These are phyloP conservation scores for Sarcophaga carnaria DNA, from an alignment of 2,888 invertebrate genomes.

Conservation along the genomic window DNA sequence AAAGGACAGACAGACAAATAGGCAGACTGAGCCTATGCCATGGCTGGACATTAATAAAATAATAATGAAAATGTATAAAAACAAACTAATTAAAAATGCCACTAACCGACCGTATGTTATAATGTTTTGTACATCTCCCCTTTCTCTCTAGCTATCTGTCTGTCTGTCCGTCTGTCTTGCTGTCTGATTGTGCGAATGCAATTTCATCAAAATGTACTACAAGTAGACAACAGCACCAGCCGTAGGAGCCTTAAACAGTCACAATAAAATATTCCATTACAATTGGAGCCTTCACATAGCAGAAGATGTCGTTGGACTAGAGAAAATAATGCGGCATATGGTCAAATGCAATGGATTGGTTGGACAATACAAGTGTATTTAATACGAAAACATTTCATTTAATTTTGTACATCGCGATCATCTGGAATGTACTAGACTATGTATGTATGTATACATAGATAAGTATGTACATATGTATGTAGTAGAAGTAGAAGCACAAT, in stretches of 20 bases:
- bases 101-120: constrained; percentile 64
- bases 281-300: constrained; percentile 30
- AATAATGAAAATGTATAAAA: constrained; percentile 62
- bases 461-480: constrained; percentile 29
- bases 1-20: constrained; percentile 43
- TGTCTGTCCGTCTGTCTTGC: background rate
- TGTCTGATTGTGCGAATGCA: constrained; percentile 29
- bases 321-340: background rate
- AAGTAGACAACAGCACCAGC: constrained; percentile 16
- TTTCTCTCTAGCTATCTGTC: background rate
- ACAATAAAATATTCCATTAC: constrained; percentile 46
- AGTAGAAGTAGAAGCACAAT: constrained; percentile 44
- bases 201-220: constrained; percentile 35
- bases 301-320: constrained; percentile 1
- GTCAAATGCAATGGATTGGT: background rate
- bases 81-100: constrained; percentile 73
- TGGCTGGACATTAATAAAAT: constrained; percentile 50
- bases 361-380: constrained; percentile 37
- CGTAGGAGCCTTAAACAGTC: constrained; percentile 36
- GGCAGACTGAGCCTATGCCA: constrained; percentile 40
- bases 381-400: constrained; percentile 32
- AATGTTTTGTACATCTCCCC: constrained; percentile 1
- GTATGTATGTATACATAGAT: too few relatives aligned
- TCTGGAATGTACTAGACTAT: constrained; percentile 42
- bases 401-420: constrained; percentile 12